phyloP scores from a whole-genome alignment of 2,797 vertebrate genomes.

The Thunnus albacares region DNA sequence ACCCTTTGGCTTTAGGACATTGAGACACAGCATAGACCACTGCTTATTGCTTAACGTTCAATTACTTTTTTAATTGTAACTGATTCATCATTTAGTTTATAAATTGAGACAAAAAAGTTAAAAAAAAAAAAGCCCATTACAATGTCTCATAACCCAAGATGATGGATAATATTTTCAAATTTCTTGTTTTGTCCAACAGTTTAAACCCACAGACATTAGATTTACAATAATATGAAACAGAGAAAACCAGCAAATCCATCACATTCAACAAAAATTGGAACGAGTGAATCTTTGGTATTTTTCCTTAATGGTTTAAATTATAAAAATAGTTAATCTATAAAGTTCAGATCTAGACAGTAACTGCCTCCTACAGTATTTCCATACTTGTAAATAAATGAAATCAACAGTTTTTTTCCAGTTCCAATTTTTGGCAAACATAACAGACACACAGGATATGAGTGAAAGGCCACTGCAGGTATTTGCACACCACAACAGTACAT shows the following conservation, averaged over 20 bases:
- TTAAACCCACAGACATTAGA: not conserved
- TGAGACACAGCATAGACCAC: not conserved
- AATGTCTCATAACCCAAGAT: not conserved
- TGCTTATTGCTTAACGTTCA: not conserved
- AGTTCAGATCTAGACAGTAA: not conserved
- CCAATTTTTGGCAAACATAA: conserved; percentile 6
- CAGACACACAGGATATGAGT: not conserved
- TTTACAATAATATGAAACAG: not conserved
- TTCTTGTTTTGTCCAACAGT: too few relatives aligned
- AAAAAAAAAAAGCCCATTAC: not conserved
- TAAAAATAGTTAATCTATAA: not conserved
- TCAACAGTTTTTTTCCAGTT: not conserved
- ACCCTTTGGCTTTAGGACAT: not conserved
- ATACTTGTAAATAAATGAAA: not conserved
- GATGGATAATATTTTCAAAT: not conserved
- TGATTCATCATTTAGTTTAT: not conserved
- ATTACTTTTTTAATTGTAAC: not conserved
- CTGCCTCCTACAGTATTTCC: not conserved
- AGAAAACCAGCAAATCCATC: conserved; percentile 1
- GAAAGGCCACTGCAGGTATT: conserved; percentile 36
- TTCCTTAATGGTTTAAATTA: too few relatives aligned
- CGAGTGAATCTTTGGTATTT: not conserved
- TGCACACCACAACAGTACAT: conserved; percentile 9
- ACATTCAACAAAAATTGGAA: not conserved
- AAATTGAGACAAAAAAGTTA: not conserved